Base-by-base conservation (phyloP, 23 tunicate species). In the Phallusia fumigata region DNA sequence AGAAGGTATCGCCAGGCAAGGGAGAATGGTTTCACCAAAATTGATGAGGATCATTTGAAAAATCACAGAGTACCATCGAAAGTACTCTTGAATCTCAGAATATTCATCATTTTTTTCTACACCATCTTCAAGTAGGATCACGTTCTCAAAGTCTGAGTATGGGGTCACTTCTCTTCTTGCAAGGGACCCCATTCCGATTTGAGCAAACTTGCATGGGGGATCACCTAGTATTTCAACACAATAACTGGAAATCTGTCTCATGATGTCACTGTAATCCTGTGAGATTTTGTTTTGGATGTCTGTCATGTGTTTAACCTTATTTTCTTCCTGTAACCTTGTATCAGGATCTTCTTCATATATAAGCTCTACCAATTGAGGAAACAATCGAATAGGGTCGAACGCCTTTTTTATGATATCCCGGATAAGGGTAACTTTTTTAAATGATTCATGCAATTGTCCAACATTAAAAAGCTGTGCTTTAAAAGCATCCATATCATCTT, bases 61-160 rank as follows among this genome's bases (percentile, higher is more conserved):
- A 32, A 83, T 30, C 22, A 83, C 86, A 47, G 86, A 32, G 30
- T 65, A 74, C 86, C 86, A 83, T 75, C 86, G 52, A 64, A 84
- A 84, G 36, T 84, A 84, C 31, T 84, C 88, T 19, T 40, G 8
- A 0, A n/a, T 49, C 3, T 2, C 26, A 18, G 44, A 45, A 32
- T 45, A 76, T 1, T 51, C 32, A 5, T 76, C 12, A 21, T 8
- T 18, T 8, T 34, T 35, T 30, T 83, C 72, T n/a, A 45, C 32
- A 21, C 51, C 76, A 77, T 84, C 76, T 35, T 84, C 88, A 28
- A 84, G 6, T 5, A 84, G 32, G 35, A 84, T 84, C 35, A 77
- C 52, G 36, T 84, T 76, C 32, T 84, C 88, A 78, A 84, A 84
- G 51, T 84, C 88, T 50, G 88, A 84, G 76, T 53, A 84, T 15